These are phyloP conservation scores for Poecile montanus DNA, from an alignment of 2,797 vertebrate genomes.

Conservation along the genomic window DNA sequence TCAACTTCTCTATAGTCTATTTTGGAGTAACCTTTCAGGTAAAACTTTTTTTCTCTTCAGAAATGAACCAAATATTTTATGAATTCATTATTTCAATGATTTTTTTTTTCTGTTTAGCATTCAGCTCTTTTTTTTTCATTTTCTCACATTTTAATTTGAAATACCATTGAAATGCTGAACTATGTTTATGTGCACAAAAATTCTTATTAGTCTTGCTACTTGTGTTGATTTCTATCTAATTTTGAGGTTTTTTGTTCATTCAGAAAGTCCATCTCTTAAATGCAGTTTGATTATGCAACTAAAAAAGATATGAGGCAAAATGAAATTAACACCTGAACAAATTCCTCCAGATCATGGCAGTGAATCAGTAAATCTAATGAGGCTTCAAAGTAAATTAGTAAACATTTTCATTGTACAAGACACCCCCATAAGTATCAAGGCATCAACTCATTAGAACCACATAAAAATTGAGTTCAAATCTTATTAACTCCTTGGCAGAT, in stretches of 20 bases:
- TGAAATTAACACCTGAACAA: conserved; percentile 10
- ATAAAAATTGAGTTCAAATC: conserved; percentile 4
- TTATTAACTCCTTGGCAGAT: conserved; percentile 21
- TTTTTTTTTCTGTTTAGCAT: not conserved
- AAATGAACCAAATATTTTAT: not conserved
- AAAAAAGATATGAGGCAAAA: not conserved
- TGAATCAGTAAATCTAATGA: conserved; percentile 50
- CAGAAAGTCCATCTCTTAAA: not conserved
- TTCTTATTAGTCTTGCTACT: not conserved
- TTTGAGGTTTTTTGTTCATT: not conserved
- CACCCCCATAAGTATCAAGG: not conserved
- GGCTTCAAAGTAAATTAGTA: conserved; percentile 41
- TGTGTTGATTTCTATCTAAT: not conserved
- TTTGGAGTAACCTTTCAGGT: not conserved
- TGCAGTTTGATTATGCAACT: not conserved
- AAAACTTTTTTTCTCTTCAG: not conserved
- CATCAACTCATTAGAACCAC: conserved; percentile 1
- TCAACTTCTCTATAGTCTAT: not conserved
- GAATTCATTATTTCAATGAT: not conserved
- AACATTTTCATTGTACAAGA: conserved; percentile 52
- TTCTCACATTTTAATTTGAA: not conserved
- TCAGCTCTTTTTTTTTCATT: not conserved
- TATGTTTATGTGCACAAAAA: not conserved
- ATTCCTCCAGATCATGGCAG: not conserved
- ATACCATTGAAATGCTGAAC: not conserved